phyloP scores from a whole-genome alignment of 1,140 invertebrate genomes.

The Conus ventricosus region DNA sequence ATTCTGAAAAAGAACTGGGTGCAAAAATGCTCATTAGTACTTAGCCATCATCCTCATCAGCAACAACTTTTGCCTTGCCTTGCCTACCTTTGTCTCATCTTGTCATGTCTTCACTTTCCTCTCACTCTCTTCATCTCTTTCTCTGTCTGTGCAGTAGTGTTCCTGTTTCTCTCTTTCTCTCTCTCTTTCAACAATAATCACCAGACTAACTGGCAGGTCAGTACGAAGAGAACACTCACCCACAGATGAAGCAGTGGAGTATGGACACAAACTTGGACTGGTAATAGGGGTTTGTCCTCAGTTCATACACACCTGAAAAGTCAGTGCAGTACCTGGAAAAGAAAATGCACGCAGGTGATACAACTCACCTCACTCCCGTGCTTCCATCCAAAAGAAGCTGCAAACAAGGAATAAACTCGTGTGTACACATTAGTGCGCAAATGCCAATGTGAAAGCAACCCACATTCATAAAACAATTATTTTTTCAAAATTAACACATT shows the following conservation, averaged over 20 bases:
- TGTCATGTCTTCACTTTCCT: no score
- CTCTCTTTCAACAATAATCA: background rate
- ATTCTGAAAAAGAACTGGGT: no score
- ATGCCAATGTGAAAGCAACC: no score
- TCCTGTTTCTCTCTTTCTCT: background rate
- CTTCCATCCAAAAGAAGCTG: no score
- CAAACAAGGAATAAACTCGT: no score
- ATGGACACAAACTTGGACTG: conserved; percentile 20
- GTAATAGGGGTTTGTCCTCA: background rate
- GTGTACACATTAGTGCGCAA: no score
- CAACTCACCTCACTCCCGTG: no score
- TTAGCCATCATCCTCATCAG: background rate
- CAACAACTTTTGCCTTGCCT: background rate
- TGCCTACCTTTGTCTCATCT: no score
- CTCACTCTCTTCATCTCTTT: no score
- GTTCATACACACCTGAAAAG: background rate
- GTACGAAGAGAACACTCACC: background rate
- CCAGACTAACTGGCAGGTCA: background rate
- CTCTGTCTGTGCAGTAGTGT: background rate
- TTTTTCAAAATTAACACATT: no score
- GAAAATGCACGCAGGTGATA: background rate
- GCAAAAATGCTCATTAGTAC: no score
- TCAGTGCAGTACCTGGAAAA: conserved; percentile 11
- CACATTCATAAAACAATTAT: no score
- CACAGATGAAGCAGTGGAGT: conserved; percentile 27